A percentile compares a stretch with the other conserved stretches of the same genome.
These are phyloP conservation scores for Gasterosteus nipponicus DNA, from an alignment of 2,113 vertebrate species.

Conservation along the genomic window DNA sequence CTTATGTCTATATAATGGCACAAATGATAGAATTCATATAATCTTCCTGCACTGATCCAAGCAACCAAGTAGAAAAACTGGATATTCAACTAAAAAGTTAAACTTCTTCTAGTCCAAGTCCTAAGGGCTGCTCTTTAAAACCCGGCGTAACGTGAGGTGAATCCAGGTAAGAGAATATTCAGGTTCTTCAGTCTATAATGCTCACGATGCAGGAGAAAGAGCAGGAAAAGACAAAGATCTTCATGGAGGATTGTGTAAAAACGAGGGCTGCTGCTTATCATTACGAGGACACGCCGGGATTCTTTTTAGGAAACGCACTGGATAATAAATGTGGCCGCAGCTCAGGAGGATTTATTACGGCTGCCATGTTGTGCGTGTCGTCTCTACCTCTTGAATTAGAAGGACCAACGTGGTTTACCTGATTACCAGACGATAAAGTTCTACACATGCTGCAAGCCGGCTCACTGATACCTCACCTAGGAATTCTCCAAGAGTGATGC, in stretches of 20 bases:
- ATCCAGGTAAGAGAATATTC: constrained; percentile 31
- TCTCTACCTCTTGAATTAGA: constrained; percentile 1
- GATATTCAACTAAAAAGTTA: neutral
- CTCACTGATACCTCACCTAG: neutral
- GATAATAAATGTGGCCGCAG: constrained; percentile 2
- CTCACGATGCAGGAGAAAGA: constrained; percentile 13
- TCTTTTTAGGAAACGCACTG: neutral
- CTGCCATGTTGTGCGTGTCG: constrained; percentile 8
- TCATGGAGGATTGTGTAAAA: neutral
- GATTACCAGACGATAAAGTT: constrained; percentile 2
- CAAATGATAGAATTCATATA: neutral
- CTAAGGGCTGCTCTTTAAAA: neutral
- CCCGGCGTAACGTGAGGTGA: constrained; percentile 10
- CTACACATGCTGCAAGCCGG: neutral
- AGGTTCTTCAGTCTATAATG: constrained; percentile 18
- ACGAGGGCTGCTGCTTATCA: neutral
- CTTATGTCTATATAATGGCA: neutral
- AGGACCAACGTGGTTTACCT: neutral
- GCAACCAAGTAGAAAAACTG: neutral
- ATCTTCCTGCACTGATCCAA: neutral
- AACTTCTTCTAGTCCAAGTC: neutral
- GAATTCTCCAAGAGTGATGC: neutral
- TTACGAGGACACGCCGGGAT: constrained; percentile 2
- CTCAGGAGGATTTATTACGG: constrained; percentile 23
- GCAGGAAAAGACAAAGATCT: neutral